These are phyloP conservation scores for Phrynocephalus forsythii DNA, from an alignment of 2,797 vertebrate species.

Conservation along the genomic window DNA sequence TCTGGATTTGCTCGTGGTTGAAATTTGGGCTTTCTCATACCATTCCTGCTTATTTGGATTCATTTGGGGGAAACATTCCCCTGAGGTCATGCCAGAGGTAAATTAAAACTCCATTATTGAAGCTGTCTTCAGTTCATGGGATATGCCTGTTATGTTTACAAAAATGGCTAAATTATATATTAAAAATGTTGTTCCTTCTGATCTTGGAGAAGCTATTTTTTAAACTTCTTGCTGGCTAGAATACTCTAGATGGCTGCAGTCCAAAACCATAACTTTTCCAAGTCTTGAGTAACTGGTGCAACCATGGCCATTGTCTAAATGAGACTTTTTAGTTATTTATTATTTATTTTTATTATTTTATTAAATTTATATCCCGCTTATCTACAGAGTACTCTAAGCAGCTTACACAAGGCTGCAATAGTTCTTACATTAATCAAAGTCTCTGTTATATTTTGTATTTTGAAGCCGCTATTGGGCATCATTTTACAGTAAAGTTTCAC, in stretches of 20 bases:
- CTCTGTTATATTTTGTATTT: not conserved
- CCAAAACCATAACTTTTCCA: too few relatives aligned
- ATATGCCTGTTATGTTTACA: not conserved
- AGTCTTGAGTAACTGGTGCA: too few relatives aligned
- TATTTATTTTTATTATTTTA: too few relatives aligned
- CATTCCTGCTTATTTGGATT: not conserved
- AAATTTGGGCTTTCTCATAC: not conserved
- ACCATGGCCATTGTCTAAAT: too few relatives aligned
- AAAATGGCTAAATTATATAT: not conserved
- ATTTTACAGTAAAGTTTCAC: not conserved
- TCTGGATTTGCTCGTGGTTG: constrained; percentile 4
- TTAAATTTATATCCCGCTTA: too few relatives aligned
- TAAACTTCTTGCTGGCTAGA: too few relatives aligned
- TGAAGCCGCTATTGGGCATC: not conserved
- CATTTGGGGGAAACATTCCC: not conserved
- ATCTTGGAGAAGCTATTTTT: too few relatives aligned
- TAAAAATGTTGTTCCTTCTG: not conserved
- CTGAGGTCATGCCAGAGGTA: not conserved
- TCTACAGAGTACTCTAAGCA: too few relatives aligned
- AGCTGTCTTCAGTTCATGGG: not conserved
- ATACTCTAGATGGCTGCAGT: too few relatives aligned
- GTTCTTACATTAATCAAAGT: not conserved
- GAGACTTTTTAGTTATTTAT: not conserved
- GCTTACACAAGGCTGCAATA: too few relatives aligned
- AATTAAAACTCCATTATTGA: not conserved